Evolutionary conservation across 2,797 vertebrate genomes (phyloP).

Genomic region (Meriones psammophilus): DNA sequence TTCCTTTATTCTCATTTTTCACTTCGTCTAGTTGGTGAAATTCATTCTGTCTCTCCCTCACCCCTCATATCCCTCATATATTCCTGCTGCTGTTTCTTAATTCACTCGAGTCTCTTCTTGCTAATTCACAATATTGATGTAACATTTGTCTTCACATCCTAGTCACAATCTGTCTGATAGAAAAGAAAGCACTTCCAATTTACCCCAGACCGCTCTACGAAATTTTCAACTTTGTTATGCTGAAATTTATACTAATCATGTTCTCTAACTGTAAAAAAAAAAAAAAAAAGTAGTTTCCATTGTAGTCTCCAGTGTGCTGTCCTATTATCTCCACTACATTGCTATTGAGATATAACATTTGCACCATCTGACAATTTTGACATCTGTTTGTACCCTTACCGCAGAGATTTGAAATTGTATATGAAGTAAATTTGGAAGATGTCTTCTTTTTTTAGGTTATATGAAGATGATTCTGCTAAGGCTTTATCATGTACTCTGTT

Average conservation of each 20-base stretch:
- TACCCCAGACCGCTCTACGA: not conserved
- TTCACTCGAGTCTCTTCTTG: not conserved
- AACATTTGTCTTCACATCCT: conserved; percentile 12
- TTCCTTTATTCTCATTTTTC: not conserved
- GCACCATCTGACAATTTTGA: not conserved
- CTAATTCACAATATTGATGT: not conserved
- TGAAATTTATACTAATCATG: conserved; percentile 19
- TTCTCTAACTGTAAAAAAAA: not conserved
- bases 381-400: not conserved
- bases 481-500: not conserved
- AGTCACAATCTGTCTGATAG: not conserved
- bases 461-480: not conserved
- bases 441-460: not conserved
- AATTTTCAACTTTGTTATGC: conserved; percentile 11
- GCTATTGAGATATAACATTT: not conserved
- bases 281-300: not conserved
- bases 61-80: not conserved
- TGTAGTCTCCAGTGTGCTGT: not conserved
- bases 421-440: not conserved
- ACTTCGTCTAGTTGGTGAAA: not conserved
- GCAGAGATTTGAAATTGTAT: not conserved
- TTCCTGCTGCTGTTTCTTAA: not conserved
- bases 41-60: not conserved
- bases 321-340: not conserved
- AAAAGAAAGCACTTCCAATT: not conserved